Base-by-base conservation (phyloP, 2,797 vertebrate genomes). In the Chaunax sp. region DNA sequence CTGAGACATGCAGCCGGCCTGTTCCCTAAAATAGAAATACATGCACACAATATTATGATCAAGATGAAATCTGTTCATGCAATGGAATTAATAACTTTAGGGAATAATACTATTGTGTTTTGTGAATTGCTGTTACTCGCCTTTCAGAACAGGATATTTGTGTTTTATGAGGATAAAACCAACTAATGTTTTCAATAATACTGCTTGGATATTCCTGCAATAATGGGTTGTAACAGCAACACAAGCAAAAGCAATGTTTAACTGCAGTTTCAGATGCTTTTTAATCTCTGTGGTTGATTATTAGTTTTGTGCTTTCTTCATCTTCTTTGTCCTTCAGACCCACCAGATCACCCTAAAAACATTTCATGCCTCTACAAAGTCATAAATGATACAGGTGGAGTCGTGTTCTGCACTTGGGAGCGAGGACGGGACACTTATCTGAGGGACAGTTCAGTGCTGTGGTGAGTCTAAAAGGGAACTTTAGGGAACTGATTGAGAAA, bases 321-420 rank as follows among this genome's bases (percentile, higher is more conserved):
- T 65, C 18, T 52, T 20, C 9, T 61, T 78, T 69, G 16, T 56
- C 35, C 80, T 80, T 59, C 81, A 99, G 98, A 92, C 43, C 84
- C 86, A 63, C 97, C 96, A 38, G 95, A 94, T 0, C 45, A 22
- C 22, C 96, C 97, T 11, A 83, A 75, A 77, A 94, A 93, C 1
- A 40, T 97, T 35, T 92, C 82, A 0, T 99, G 98, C 19, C n/a
- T 87, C 76, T 94, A 94, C 77, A n/a, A 87, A 0, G 93, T 86
- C 30, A 18, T 0, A 14, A 58, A 26, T 5, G 12, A 90, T 49
- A 77, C 80, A 53, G 63, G 0, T 0, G 90, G 94, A 12, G 84
- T 37, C 0, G 83, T 95, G 69, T 28, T 14, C 55, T 99, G 97
- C 67, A 87, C 72, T 5, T 99, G 97, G 96, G 63, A 89, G 11